Evolutionary conservation across 1,140 invertebrate genomes (phyloP).

Genomic region (Zeugodacus cucurbitae): DNA sequence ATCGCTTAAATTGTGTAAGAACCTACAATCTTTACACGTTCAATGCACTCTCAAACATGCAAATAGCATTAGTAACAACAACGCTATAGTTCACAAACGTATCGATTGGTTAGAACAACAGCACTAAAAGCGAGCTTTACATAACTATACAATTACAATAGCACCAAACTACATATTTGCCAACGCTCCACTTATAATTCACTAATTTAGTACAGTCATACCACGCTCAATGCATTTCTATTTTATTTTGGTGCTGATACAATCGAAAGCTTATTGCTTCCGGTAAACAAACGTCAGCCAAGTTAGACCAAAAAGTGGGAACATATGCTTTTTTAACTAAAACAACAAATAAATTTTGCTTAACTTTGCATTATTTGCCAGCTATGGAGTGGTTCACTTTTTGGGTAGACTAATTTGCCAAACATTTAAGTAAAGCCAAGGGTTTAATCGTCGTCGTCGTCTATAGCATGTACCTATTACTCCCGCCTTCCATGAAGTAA

Average conservation of each 20-base stretch:
- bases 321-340: background rate
- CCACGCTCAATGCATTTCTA: slow-evolving; percentile 8
- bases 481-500: background rate
- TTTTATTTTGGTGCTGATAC: slow-evolving; percentile 41
- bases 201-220: slow-evolving; percentile 42
- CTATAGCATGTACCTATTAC: background rate
- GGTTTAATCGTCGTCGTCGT: background rate
- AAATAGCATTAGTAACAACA: background rate
- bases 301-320: background rate
- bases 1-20: background rate
- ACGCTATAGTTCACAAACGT: background rate
- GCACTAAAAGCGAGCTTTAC: background rate
- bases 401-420: slow-evolving; percentile 26
- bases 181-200: background rate
- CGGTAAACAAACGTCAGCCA: slow-evolving; percentile 47
- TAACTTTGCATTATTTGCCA: slow-evolving; percentile 14
- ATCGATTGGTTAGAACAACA: background rate
- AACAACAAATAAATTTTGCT: slow-evolving; percentile 20
- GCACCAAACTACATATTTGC: no score
- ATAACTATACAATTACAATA: no score
- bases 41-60: background rate
- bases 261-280: slow-evolving; percentile 53
- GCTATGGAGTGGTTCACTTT: background rate
- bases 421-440: background rate
- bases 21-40: background rate